Conservation (phyloP, 2,797 vertebrate genomes). For the Scolopax bukidnonensis region DNA sequence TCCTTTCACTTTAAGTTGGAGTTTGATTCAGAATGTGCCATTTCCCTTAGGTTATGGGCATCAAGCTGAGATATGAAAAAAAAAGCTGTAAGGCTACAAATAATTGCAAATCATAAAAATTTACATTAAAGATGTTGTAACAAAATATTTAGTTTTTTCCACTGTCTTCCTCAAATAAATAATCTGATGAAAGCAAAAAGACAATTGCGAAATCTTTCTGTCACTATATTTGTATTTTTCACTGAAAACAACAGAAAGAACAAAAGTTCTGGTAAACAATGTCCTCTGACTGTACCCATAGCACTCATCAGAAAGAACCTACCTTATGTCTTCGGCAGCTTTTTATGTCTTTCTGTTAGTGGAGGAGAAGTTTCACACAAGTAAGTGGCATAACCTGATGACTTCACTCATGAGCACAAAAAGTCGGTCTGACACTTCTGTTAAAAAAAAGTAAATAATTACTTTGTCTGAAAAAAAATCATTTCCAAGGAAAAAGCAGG, state of each 20-base stretch:
- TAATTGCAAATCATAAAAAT: background rate
- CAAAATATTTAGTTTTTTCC: background rate
- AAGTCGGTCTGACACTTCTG: background rate
- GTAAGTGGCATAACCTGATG: background rate
- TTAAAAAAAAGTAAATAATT: constrained; percentile 10
- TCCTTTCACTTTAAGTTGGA: background rate
- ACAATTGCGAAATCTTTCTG: background rate
- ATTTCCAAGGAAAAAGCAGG: background rate
- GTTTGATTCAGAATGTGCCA: background rate
- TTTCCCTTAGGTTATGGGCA: background rate
- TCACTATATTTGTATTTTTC: background rate
- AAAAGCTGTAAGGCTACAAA: background rate
- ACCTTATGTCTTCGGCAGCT: background rate
- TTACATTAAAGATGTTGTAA: background rate
- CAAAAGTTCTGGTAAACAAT: background rate
- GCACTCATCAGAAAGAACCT: background rate
- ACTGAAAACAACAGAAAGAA: background rate
- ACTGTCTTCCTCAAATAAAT: background rate
- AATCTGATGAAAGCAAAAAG: background rate
- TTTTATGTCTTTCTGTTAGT: background rate
- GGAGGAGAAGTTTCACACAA: background rate
- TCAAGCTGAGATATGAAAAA: background rate
- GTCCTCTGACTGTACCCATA: background rate
- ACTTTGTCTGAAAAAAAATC: background rate
- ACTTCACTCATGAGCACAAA: background rate